Conservation (phyloP, 2,797 vertebrate genomes). For the Falco rusticolus region DNA sequence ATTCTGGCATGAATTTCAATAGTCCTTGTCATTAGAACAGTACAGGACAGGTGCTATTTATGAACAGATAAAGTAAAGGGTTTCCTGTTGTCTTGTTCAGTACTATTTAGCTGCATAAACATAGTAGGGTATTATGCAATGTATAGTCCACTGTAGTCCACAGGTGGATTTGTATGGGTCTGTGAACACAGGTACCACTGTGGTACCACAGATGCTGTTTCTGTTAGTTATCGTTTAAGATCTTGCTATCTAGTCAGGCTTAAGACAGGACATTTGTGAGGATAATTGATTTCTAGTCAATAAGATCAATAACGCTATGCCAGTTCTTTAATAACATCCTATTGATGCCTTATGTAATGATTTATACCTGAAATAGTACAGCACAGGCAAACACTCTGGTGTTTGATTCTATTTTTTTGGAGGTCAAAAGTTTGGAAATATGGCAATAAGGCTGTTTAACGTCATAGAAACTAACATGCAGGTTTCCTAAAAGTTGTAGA, state of each 20-base stretch:
- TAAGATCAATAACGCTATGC: background rate
- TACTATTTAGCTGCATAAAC: background rate
- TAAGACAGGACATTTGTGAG: background rate
- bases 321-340: background rate
- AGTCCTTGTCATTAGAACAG: background rate
- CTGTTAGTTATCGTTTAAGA: background rate
- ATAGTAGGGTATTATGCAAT: background rate
- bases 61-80: background rate
- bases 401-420: background rate
- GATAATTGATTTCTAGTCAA: background rate
- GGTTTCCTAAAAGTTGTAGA: background rate
- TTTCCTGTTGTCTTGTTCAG: background rate
- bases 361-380: background rate
- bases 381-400: rapidly evolving
- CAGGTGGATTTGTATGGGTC: too few relatives aligned
- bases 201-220: too few relatives aligned
- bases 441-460: background rate
- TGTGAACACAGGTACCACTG: background rate
- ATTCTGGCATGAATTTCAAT: background rate
- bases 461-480: background rate
- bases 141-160: background rate
- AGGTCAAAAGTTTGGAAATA: background rate
- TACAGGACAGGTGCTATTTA: background rate
- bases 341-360: background rate
- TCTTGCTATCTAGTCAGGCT: background rate